Evolutionary conservation across 1,140 invertebrate genomes (phyloP).

Genomic region (Sarcophaga peregrina): DNA sequence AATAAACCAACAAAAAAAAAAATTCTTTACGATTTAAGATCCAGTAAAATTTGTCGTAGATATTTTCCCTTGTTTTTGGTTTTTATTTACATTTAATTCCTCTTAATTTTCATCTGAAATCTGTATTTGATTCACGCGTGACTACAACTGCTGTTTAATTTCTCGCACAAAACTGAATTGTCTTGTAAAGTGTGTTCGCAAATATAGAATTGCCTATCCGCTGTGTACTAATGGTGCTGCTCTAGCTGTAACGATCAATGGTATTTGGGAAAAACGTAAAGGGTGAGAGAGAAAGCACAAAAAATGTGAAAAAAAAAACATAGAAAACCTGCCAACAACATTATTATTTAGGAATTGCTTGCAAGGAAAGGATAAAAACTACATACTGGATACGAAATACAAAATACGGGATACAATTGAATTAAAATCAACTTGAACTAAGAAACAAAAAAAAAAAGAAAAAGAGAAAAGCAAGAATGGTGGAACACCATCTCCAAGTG

Average conservation of each 20-base stretch:
- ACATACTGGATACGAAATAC: no score
- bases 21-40: not conserved
- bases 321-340: constrained; percentile 15
- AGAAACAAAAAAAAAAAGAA: not conserved
- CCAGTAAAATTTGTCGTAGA: constrained; percentile 32
- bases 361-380: not conserved
- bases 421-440: constrained; percentile 30
- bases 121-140: constrained; percentile 29
- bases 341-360: constrained; percentile 34
- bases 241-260: no score
- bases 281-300: not conserved
- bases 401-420: constrained; percentile 30
- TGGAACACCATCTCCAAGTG: not conserved
- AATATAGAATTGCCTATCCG: not conserved
- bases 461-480: not conserved
- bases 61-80: not conserved
- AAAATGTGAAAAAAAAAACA: not conserved
- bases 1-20: not conserved
- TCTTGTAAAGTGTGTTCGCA: constrained; percentile 59
- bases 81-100: constrained; percentile 2
- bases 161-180: constrained; percentile 66
- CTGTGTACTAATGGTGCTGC: not conserved
- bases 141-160: constrained; percentile 60
- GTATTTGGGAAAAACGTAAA: no score
- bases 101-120: constrained; percentile 21